These are phyloP conservation scores for Pholis gunnellus DNA, from an alignment of 2,113 vertebrate species.

Conservation along the genomic window DNA sequence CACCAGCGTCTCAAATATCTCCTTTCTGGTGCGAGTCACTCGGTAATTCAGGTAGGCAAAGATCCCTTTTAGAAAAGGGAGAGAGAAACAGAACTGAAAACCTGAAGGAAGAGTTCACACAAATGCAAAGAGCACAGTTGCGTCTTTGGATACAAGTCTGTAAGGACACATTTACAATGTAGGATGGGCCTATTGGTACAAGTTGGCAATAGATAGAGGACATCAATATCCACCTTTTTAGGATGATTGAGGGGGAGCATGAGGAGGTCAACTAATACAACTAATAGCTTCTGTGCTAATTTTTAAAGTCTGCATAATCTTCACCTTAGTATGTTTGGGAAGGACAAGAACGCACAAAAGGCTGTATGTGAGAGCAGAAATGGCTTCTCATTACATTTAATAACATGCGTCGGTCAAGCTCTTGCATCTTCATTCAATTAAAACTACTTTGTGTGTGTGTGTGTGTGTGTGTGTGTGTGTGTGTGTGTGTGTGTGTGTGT, in stretches of 20 bases:
- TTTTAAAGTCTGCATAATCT: background rate
- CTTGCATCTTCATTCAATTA: background rate
- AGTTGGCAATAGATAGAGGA: background rate
- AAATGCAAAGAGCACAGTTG: background rate
- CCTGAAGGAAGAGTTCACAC: constrained; percentile 3
- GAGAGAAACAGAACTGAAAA: constrained; percentile 23
- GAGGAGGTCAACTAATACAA: background rate
- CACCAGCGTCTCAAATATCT: constrained; percentile 94
- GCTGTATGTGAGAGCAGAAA: background rate
- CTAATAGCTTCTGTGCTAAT: background rate
- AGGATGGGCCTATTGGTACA: background rate
- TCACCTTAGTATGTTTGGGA: background rate
- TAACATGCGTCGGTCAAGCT: background rate
- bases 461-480: constrained; percentile 6
- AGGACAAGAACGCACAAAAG: background rate
- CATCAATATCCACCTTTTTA: background rate
- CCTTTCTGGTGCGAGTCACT: constrained; percentile 93
- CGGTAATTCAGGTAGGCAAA: constrained; percentile 98
- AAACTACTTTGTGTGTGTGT: background rate
- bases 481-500: background rate
- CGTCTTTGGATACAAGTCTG: background rate
- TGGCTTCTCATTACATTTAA: background rate
- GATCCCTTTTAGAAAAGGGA: constrained; percentile 86
- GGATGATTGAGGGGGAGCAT: background rate
- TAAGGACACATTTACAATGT: background rate